phyloP scores from a whole-genome alignment of 2,888 invertebrate species.

The Polymixis lichenea region DNA sequence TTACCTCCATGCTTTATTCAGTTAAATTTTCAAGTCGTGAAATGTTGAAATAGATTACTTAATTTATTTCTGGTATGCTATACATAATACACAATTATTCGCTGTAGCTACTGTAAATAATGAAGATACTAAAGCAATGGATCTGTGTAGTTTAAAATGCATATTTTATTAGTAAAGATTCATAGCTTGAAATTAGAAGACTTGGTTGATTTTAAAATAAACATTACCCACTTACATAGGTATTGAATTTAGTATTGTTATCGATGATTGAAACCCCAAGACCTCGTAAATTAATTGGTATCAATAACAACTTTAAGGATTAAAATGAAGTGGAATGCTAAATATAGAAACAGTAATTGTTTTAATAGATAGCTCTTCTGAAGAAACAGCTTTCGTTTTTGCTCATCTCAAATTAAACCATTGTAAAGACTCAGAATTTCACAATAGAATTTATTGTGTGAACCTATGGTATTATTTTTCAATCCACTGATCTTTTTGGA shows the following conservation, averaged over 20 bases:
- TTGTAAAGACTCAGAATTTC: not conserved
- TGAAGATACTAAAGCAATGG: slow-evolving; percentile 48
- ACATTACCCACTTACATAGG: not conserved
- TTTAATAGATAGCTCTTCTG: not conserved
- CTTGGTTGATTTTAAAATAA: slow-evolving; percentile 14
- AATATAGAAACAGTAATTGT: slow-evolving; percentile 13
- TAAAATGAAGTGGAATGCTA: slow-evolving; percentile 8
- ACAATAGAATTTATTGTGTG: not conserved
- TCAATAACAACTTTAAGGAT: slow-evolving; percentile 1
- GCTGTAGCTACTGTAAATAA: slow-evolving; percentile 41
- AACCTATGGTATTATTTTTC: not conserved
- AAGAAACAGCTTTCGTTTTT: not conserved
- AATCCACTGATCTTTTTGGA: slow-evolving; percentile 14
- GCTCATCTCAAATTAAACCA: not conserved
- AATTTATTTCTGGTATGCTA: slow-evolving; percentile 40
- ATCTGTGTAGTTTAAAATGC: slow-evolving; percentile 19
- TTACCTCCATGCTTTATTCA: slow-evolving; percentile 82
- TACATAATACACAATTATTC: slow-evolving; percentile 40
- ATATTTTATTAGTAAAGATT: slow-evolving; percentile 38
- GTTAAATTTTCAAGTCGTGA: slow-evolving; percentile 75
- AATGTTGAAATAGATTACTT: slow-evolving; percentile 64
- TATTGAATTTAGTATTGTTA: not conserved
- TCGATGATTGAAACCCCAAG: not conserved
- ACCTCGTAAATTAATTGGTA: slow-evolving; percentile 5
- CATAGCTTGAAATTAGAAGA: slow-evolving; percentile 16